Conservation (phyloP, 2,113 vertebrate species). For the Vulpes vulpes region DNA sequence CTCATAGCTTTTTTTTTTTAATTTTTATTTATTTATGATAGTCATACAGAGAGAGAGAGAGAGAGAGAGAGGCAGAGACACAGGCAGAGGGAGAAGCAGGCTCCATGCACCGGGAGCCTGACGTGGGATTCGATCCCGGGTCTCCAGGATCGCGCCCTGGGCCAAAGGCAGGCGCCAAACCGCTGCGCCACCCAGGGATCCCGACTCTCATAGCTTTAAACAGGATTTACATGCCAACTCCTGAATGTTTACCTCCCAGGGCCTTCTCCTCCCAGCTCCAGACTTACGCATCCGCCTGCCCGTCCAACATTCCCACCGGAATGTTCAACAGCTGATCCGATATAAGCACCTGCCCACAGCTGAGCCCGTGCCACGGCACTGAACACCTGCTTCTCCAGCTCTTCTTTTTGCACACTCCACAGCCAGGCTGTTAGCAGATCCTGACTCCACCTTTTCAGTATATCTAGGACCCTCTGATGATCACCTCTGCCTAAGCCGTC, state of each 20-base stretch:
- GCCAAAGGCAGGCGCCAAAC: no score
- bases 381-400: neutral
- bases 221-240: neutral
- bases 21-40: no score
- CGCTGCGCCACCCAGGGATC: no score
- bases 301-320: neutral
- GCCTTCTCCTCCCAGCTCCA: neutral
- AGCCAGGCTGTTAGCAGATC: neutral
- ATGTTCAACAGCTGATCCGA: neutral
- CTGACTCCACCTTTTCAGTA: neutral
- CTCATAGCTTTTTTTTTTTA: neutral
- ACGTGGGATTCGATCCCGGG: no score
- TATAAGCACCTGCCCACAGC: neutral
- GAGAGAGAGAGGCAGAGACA: no score
- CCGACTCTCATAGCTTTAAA: neutral
- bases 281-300: neutral
- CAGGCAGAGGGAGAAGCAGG: no score
- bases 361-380: neutral
- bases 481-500: neutral
- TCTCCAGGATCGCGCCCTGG: no score
- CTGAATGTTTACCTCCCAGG: neutral
- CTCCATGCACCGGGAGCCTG: no score
- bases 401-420: neutral
- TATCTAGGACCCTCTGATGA: neutral
- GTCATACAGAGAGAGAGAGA: no score